phyloP scores from a whole-genome alignment of 2,888 invertebrate genomes.

The Gibbula magus region DNA sequence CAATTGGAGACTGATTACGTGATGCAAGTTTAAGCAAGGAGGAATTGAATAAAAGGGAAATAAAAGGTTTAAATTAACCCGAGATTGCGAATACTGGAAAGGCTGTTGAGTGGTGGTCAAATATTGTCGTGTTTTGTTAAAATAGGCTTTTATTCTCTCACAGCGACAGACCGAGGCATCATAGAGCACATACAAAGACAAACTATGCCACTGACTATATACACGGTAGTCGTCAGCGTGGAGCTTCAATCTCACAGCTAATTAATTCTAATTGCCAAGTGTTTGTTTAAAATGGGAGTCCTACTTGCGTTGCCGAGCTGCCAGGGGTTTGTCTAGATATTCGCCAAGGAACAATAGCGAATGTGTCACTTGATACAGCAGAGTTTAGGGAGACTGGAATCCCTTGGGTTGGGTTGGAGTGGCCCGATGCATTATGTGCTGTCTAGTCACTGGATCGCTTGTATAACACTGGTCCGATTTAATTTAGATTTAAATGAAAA shows the following conservation, averaged over 20 bases:
- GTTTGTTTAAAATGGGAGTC: background rate
- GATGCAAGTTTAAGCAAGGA: background rate
- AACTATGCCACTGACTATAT: background rate
- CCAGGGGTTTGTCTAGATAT: background rate
- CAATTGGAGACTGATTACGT: background rate
- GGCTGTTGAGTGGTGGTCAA: background rate
- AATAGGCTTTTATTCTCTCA: background rate
- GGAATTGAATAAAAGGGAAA: background rate
- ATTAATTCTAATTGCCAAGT: constrained; percentile 22
- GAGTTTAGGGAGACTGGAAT: background rate
- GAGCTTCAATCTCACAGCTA: background rate
- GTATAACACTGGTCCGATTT: too few relatives aligned
- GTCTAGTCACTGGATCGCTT: too few relatives aligned
- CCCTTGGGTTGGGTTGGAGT: background rate
- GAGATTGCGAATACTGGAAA: background rate
- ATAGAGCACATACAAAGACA: constrained; percentile 10
- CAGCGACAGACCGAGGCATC: background rate
- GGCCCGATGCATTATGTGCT: background rate
- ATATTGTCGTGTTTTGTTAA: background rate
- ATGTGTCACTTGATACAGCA: background rate
- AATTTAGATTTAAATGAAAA: too few relatives aligned
- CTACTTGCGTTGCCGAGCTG: constrained; percentile 1
- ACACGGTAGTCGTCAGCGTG: background rate
- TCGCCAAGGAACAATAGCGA: background rate
- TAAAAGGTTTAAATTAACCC: constrained; percentile 1